Percentiles rank a stretch among this genome's conserved stretches.
These are phyloP conservation scores for Ptiloglossa arizonensis DNA, from an alignment of 1,140 invertebrate genomes.

Conservation along the genomic window DNA sequence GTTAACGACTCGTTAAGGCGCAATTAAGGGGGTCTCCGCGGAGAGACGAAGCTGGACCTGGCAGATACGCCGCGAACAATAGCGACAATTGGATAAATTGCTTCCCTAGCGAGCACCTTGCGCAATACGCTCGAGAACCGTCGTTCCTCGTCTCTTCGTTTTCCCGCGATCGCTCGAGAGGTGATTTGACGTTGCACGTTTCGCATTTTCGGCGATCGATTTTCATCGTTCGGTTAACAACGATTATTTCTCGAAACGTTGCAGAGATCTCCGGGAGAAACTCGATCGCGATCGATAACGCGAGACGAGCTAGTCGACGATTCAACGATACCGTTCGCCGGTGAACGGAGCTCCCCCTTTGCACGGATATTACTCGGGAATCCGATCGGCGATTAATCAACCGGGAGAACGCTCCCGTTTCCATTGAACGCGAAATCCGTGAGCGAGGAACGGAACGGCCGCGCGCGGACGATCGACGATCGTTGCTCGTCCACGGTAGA, in stretches of 20 bases:
- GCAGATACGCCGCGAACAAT: slow-evolving; percentile 15
- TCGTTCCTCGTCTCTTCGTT: not conserved
- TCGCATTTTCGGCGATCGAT: no score
- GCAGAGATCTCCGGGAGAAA: not conserved
- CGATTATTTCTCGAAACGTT: no score
- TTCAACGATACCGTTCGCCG: slow-evolving; percentile 12
- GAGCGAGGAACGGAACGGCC: no score
- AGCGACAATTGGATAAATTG: slow-evolving; percentile 49
- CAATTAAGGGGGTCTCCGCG: slow-evolving; percentile 5
- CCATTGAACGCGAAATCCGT: slow-evolving; percentile 45
- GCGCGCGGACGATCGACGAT: no score
- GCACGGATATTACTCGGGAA: slow-evolving; percentile 46
- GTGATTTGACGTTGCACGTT: no score
- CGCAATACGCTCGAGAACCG: no score
- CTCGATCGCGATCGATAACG: no score
- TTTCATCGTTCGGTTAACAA: no score
- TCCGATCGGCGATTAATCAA: slow-evolving; percentile 54
- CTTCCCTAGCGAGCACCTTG: slow-evolving; percentile 29
- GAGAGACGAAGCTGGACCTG: not conserved
- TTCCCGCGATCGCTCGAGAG: not conserved
- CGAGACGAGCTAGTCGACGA: not conserved
- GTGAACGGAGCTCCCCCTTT: slow-evolving; percentile 22
- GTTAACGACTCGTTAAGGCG: slow-evolving; percentile 12
- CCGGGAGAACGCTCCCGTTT: slow-evolving; percentile 35
- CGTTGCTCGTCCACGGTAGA: no score